Base-by-base conservation (phyloP, 1,140 invertebrate species). In the Carcinoscorpius rotundicauda region DNA sequence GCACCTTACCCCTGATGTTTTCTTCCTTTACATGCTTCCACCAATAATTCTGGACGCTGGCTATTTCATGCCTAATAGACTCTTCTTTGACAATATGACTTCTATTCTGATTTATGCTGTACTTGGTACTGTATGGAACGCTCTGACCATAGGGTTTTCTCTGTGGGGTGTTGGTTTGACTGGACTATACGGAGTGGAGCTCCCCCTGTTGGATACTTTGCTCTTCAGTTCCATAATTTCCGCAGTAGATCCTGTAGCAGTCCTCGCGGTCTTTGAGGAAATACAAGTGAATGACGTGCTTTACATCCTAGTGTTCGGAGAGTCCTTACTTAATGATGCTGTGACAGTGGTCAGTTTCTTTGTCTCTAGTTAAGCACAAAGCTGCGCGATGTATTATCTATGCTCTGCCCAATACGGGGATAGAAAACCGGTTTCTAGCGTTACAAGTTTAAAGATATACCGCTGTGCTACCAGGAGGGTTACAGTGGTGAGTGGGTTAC, bases 251-350 rank as follows among this genome's bases (percentile, higher is more conserved):
- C 96, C 96, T 6, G 96, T 99, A 0, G 96, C 96, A 6, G 96
- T 99, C 9, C 78, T 99, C 49, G 96, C 97, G 49, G 94, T 99
- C 29, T 99, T 99, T 78, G 95, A 99, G 78, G 97, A 99, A 79
- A 96, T 99, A 68, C 95, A 94, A 73, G 96, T 99, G 68, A 96
- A 99, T 78, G 95, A 99, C 81, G 89, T 98, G 69, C 83, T 99
- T 57, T 98, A 98, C 77, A 98, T 99, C 75, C 92, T 99, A 61
- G 95, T 99, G 6, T 99, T 99, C 80, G 97, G 97, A 52, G 97
- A 99, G 78, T 97, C 93, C 49, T 81, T 99, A 66, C 83, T 99
- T 56, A 99, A 99, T 79, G 93, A 97, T 78, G 93, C 93, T 62
- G 93, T 97, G 66, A 97, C 93, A 71, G 93, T 91, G 66, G 87